These are phyloP conservation scores for Heliconius ismenius DNA, from an alignment of 2,888 invertebrate genomes.

Conservation along the genomic window DNA sequence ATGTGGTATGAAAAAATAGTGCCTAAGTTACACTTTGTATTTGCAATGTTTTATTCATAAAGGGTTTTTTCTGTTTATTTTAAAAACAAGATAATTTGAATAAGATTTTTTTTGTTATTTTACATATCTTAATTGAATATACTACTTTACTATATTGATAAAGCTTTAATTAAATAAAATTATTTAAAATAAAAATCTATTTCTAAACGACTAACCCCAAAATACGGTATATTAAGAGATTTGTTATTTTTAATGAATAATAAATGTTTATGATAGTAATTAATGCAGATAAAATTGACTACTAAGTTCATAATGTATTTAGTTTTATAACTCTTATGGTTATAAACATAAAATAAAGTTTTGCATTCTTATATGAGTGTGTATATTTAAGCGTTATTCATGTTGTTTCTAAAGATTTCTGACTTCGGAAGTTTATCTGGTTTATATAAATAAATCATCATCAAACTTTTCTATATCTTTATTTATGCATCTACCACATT, in stretches of 20 bases:
- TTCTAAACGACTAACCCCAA: neutral
- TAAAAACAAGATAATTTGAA: neutral
- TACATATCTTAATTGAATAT: neutral
- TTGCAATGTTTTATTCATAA: neutral
- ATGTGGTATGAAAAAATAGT: neutral
- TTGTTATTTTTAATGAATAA: constrained; percentile 11
- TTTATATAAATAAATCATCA: neutral
- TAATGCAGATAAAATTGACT: constrained; percentile 5
- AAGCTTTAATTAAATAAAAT: neutral
- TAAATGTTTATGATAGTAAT: constrained; percentile 8
- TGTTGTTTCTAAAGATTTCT: neutral
- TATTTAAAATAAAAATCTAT: neutral
- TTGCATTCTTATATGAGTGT: neutral
- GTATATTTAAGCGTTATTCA: neutral
- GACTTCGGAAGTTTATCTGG: neutral
- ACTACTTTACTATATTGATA: neutral
- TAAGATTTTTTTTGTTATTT: neutral
- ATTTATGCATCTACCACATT: neutral
- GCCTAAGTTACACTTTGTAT: neutral
- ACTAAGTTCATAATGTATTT: constrained; percentile 1
- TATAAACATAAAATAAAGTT: neutral
- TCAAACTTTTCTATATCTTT: neutral
- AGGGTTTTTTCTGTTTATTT: neutral
- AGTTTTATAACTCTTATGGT: neutral
- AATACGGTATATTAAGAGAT: neutral